phyloP scores from a whole-genome alignment of 2,888 invertebrate genomes.

The Schrankia costaestrigalis region DNA sequence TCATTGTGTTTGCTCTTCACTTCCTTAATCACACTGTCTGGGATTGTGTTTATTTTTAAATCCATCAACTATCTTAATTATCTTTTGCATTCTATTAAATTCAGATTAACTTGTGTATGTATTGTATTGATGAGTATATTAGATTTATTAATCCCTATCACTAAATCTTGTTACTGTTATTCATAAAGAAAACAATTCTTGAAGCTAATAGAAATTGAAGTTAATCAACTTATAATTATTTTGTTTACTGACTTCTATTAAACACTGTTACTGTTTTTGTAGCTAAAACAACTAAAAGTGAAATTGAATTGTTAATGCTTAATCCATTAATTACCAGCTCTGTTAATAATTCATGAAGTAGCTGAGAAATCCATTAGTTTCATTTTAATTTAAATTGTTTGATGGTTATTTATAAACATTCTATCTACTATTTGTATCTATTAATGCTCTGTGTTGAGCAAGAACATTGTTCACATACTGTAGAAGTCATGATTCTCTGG shows the following conservation, averaged over 20 bases:
- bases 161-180: too few relatives aligned
- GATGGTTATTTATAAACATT: conserved; percentile 48
- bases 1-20: conserved; percentile 29
- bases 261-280: too few relatives aligned
- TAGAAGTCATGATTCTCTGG: conserved; percentile 61
- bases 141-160: too few relatives aligned
- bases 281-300: too few relatives aligned
- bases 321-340: conserved; percentile 14
- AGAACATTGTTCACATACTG: conserved; percentile 72
- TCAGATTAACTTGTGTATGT: conserved; percentile 3
- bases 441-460: conserved; percentile 46
- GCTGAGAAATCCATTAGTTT: conserved; percentile 28
- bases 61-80: conserved; percentile 5
- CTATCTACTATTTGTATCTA: conserved; percentile 60
- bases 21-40: conserved; percentile 40
- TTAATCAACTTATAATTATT: too few relatives aligned
- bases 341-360: conserved; percentile 26
- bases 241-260: too few relatives aligned
- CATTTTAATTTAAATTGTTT: conserved; percentile 46
- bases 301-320: conserved; percentile 14
- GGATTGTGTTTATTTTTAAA: conserved; percentile 20
- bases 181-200: too few relatives aligned
- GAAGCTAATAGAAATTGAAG: too few relatives aligned
- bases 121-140: background rate
- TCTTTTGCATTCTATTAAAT: conserved; percentile 10